Conservation (phyloP, 1,140 invertebrate genomes). For the Heliconius nattereri region DNA sequence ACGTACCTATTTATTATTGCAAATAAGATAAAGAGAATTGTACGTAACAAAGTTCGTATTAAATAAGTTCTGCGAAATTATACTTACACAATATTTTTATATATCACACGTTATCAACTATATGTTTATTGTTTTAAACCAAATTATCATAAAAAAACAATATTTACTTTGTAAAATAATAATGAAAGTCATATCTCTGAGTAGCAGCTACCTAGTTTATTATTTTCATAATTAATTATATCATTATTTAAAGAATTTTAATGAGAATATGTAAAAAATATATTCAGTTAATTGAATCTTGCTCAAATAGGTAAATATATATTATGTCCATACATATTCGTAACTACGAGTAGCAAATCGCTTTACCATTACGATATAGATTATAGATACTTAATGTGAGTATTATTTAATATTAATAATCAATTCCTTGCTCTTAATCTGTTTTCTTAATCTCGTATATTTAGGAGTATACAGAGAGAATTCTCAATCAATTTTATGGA, state of each 20-base stretch:
- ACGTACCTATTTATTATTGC: background rate
- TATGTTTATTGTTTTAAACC: background rate
- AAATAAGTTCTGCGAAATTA: background rate
- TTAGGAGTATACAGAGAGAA: no score
- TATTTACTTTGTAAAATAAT: background rate
- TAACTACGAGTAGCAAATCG: no score
- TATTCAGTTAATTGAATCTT: no score
- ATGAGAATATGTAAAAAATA: background rate
- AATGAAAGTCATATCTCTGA: background rate
- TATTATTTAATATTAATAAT: no score
- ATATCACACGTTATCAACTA: background rate
- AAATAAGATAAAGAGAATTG: background rate
- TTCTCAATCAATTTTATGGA: no score
- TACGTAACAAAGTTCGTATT: background rate
- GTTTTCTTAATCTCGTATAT: no score
- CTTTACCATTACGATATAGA: no score
- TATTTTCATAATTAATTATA: background rate
- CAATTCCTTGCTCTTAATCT: no score
- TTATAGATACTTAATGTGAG: no score
- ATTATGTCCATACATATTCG: no score
- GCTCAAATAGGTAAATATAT: no score
- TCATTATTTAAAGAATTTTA: background rate
- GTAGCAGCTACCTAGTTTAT: background rate
- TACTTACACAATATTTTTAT: background rate
- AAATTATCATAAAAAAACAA: background rate